Evolutionary conservation across 2,113 vertebrate genomes (phyloP), one percentile per base, ranked within the genome.

Genomic region (Cyanoliseus patagonus): DNA sequence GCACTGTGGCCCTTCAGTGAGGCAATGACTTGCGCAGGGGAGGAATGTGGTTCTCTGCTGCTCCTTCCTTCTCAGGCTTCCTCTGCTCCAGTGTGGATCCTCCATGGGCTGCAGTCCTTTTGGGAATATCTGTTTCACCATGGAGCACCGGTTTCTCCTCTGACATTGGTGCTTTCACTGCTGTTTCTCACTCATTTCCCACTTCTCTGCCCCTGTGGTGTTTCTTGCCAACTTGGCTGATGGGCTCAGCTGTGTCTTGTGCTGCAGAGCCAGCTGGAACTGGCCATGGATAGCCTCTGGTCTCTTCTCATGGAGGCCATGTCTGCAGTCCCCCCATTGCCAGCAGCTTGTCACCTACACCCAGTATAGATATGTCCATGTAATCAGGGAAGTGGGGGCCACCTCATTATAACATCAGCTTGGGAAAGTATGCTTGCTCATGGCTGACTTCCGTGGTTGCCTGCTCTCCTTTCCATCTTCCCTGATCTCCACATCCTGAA

Each of bases 21-120:
- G 20, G 27, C 41, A 33, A 6, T 1, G 15, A 75, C 44, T 0
- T 1, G 23, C 0, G 0, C 47, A 68, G 37, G 18, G n/a, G n/a
- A 72, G 37, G 31, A 49, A 25, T 44, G 31, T 44, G n/a, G 13
- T 49, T 72, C 14, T 44, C 14, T 73, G 44, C 27, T 93, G 9
- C 17, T 86, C 28, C 39, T 64, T 63, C 1, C 5, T 81, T 84
- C 59, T 69, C 30, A 22, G 10, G 61, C 22, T 47, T 73, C 18
- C 18, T 83, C 35, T 82, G 17, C 44, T 66, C 41, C 0, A 0
- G 3, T 51, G 49, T 74, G 28, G 11, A 17, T 78, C 17, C 18
- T 90, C 13, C 1, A 1, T 35, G 33, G 25, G 11, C 64, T 61
- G 15, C 44, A 55, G 69, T 66, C n/a, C 30, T 49, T 84, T 70